These are phyloP conservation scores for Ibycter americanus DNA, from an alignment of 2,797 vertebrate genomes.

Conservation along the genomic window DNA sequence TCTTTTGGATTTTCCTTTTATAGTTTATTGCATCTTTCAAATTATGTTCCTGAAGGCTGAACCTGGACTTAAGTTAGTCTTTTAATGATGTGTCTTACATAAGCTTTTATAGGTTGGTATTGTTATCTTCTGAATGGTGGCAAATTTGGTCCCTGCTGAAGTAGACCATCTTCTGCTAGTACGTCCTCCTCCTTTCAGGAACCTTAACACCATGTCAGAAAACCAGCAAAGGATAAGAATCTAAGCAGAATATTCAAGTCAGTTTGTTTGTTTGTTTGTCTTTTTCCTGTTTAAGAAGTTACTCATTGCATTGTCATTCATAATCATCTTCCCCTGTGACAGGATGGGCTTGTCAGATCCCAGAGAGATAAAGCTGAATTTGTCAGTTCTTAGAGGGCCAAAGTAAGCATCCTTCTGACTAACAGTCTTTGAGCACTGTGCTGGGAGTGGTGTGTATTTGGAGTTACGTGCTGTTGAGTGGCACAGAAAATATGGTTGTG, in stretches of 20 bases:
- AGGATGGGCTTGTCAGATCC: neutral
- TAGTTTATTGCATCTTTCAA: neutral
- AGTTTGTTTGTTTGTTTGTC: neutral
- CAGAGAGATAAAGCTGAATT: constrained; percentile 27
- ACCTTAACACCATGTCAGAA: neutral
- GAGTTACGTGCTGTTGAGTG: neutral
- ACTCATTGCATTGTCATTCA: constrained; percentile 19
- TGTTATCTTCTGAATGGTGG: neutral
- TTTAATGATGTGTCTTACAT: neutral
- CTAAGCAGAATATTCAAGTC: neutral
- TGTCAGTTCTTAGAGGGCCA: constrained; percentile 37
- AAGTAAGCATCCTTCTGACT: constrained; percentile 47
- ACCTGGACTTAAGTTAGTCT: neutral
- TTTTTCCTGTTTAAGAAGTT: neutral
- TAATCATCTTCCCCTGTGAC: constrained; percentile 22
- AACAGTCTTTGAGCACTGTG: neutral
- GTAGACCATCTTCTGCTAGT: neutral
- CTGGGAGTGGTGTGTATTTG: neutral
- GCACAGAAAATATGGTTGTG: neutral
- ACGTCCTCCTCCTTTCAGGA: neutral
- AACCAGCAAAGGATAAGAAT: neutral
- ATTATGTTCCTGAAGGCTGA: neutral
- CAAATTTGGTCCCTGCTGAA: neutral
- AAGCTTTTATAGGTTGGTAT: neutral
- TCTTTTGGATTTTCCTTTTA: neutral